Base-by-base conservation (phyloP, 2,888 invertebrate genomes). In the Agrochola litura region DNA sequence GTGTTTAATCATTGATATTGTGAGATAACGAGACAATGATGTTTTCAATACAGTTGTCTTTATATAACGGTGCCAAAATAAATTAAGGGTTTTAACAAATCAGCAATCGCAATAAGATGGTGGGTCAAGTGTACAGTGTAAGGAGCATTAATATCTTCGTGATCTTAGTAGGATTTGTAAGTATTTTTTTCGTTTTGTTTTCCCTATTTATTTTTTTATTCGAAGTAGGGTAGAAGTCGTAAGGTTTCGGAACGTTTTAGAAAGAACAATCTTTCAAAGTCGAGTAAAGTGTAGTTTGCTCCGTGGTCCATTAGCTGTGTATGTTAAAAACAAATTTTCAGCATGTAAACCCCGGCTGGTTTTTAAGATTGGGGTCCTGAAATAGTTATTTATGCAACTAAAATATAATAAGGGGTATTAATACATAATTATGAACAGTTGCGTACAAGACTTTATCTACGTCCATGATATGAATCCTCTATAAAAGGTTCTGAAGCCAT, bases 21-120 rank as follows among this genome's bases (percentile, higher is more conserved):
- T 72, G 58, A 82, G 84, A 86, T 86, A 83, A 68, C 12, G 65
- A 73, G 79, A 89, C 90, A 89, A 89, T 91, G 88, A 70, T 85
- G 79, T 81, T 88, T 89, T 82, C 89, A 90, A 82, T 89, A 88
- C 88, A 76, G 49, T 67, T 81, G 85, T 86, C 83, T 87, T 81
- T 82, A 67, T 79, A 82, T 76, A 89, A 84, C 78, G 84, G 77
- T 84, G 84, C 74, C 41, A 71, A 83, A 79, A 64, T 70, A 71
- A 74, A 75, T 54, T 37, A 60, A 78, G 49, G 86, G 89, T 90
- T 91, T 92, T 90, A 88, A 75, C 74, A 74, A 88, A 86, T 49
- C 77, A 65, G 77, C 8, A 77, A 76, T 52, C 30, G 69, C 5
- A 56, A 46, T 65, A 84, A 73, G 64, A 88, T 88, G 76, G 70